phyloP scores from a whole-genome alignment of 2,888 invertebrate species.

The Carabus problematicus region DNA sequence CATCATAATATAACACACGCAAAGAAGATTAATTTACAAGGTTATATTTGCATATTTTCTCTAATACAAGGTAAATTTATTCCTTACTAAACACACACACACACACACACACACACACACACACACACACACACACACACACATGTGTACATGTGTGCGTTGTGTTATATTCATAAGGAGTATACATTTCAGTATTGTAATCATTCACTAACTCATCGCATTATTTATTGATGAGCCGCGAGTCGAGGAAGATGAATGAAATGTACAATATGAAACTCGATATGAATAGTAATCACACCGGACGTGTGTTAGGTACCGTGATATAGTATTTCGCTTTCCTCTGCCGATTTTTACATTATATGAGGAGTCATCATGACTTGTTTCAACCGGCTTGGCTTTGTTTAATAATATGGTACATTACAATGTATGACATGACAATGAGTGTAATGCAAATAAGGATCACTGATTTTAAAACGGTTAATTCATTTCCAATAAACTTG shows the following conservation, averaged over 20 bases:
- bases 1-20: too few species aligned
- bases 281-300: conserved; percentile 33
- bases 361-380: too few species aligned
- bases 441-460: too few species aligned
- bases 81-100: neutral
- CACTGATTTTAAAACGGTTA: too few species aligned
- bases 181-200: too few species aligned
- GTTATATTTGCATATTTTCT: neutral
- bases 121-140: neutral
- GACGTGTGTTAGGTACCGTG: conserved; percentile 27
- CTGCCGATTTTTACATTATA: conserved; percentile 18
- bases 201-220: too few species aligned
- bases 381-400: too few species aligned
- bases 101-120: neutral
- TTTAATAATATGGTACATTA: too few species aligned
- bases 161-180: too few species aligned
- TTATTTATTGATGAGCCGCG: neutral
- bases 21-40: too few species aligned
- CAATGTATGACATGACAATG: too few species aligned
- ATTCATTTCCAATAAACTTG: too few species aligned
- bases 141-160: neutral
- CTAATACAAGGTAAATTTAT: neutral
- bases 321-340: conserved; percentile 32
- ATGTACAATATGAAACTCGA: conserved; percentile 28
- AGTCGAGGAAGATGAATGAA: conserved; percentile 27